phyloP scores from a whole-genome alignment of 2,888 invertebrate genomes.

The Rhyacophila evoluta region DNA sequence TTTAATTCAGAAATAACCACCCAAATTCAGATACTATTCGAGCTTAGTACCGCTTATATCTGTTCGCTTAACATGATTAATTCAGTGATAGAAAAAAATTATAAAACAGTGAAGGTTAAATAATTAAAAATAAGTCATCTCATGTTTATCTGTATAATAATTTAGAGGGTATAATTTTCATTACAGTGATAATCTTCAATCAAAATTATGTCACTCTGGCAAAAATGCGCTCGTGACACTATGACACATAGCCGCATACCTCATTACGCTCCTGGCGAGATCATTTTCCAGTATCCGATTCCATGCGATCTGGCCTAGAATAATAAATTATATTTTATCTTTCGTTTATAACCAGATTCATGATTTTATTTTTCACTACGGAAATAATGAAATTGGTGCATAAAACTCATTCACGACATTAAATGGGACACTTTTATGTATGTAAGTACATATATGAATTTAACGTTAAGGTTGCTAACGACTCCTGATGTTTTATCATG shows the following conservation, averaged over 20 bases:
- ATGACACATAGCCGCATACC: neutral
- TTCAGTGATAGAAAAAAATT: too few relatives aligned
- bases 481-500: too few relatives aligned
- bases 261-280: neutral
- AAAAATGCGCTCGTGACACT: neutral
- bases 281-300: constrained; percentile 4
- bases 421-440: neutral
- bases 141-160: too few relatives aligned
- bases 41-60: too few relatives aligned
- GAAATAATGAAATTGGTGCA: neutral
- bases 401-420: neutral
- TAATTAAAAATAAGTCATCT: too few relatives aligned
- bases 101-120: too few relatives aligned
- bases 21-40: too few relatives aligned
- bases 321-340: neutral
- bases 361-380: constrained; percentile 12
- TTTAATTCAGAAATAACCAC: too few relatives aligned
- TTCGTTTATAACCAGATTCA: neutral
- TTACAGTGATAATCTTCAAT: too few relatives aligned
- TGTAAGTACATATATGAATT: neutral
- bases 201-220: too few relatives aligned
- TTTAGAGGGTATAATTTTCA: too few relatives aligned
- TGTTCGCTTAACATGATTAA: too few relatives aligned
- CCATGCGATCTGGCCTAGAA: neutral
- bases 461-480: neutral